Conservation (phyloP, 2,888 invertebrate genomes). For the Idaea aversata region DNA sequence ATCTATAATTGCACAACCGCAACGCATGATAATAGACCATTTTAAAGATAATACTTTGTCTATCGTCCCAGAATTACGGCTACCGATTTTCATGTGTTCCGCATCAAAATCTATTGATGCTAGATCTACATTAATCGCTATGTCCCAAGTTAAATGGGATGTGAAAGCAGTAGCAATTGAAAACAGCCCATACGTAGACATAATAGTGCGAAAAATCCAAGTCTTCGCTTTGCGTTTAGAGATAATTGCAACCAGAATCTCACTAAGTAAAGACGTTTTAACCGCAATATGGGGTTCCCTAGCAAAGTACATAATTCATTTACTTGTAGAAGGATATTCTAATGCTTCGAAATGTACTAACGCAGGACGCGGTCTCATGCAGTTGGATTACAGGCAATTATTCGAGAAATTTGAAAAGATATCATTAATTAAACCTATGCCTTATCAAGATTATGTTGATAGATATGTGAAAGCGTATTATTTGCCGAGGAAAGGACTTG, state of each 20-base stretch:
- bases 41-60: conserved; percentile 87
- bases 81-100: conserved; percentile 93
- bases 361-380: conserved; percentile 98
- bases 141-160: conserved; percentile 97
- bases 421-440: conserved; percentile 90
- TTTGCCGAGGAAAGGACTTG: conserved; percentile 91
- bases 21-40: conserved; percentile 83
- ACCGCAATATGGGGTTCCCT: conserved; percentile 92
- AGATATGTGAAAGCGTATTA: conserved; percentile 98
- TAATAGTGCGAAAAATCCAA: conserved; percentile 87
- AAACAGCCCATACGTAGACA: conserved; percentile 93
- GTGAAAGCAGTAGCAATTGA: conserved; percentile 97
- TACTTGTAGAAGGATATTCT: conserved; percentile 96
- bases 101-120: conserved; percentile 90
- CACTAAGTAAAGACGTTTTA: conserved; percentile 85
- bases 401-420: conserved; percentile 94
- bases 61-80: conserved; percentile 86
- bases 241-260: conserved; percentile 84
- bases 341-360: conserved; percentile 96
- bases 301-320: conserved; percentile 90
- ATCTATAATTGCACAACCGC: conserved; percentile 87
- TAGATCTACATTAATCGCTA: conserved; percentile 87
- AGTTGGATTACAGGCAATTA: conserved; percentile 97
- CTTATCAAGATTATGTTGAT: conserved; percentile 95
- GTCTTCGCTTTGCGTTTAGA: conserved; percentile 89